Evolutionary conservation across 1,140 invertebrate genomes (phyloP), one percentile per base, ranked within the genome.

Genomic region (Cyclargus thomasi): DNA sequence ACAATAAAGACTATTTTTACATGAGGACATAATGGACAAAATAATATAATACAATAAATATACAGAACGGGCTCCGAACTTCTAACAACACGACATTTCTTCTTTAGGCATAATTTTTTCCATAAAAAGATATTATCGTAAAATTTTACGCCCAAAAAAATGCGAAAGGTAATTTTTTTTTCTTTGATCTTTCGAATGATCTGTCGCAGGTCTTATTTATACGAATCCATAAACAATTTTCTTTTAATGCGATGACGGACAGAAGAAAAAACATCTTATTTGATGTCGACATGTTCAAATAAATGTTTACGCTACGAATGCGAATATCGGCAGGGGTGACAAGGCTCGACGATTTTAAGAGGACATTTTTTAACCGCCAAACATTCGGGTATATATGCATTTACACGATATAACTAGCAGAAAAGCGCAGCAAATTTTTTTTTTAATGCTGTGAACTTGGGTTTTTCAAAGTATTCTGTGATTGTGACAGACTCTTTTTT

Each of bases 221-320:
- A 18, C 18, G 53, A 55, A 55, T n/a, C 20, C 55, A 20, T 59
- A 59, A 59, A 59, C 20, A 20, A 59, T 59, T 59, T 59, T 47
- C 17, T 1, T 20, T 6, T 59, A 59, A 59, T 59, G 21, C 55
- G 55, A 59, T 59, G 21, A 59, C 55, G 18, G n/a, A 6, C 18
- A 20, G 55, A 20, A 55, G n/a, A n/a, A 55, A 20, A 59, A 59
- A 20, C 55, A 6, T 20, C 55, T 59, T 59, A 21, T 59, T 59
- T 59, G 55, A 59, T 59, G 53, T 55, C 18, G 55, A 59, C 55
- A 59, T 59, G 55, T 20, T 59, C 55, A 59, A 59, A 59, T 59
- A 20, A 59, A 59, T 20, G 55, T 59, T 59, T 59, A 59, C 55
- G 55, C 14, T 57, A 20, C 55, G 7, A 59, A 20, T 55, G 18